These are phyloP conservation scores for Monodelphis domestica DNA, from an alignment of 2,797 vertebrate genomes.

Conservation along the genomic window DNA sequence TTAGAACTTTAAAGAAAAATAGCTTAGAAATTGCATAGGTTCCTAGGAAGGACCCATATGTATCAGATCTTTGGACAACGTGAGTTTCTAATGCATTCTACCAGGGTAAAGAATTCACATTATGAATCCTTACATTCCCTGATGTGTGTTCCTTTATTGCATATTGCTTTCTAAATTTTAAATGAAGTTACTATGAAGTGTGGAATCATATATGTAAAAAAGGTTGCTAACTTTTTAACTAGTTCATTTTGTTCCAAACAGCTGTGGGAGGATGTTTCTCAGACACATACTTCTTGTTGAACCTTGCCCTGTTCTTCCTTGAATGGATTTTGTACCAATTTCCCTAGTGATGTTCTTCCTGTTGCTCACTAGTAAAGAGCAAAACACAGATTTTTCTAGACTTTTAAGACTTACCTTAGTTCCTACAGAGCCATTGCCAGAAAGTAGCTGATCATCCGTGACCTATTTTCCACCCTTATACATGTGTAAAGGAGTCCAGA, in stretches of 20 bases:
- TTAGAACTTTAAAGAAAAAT: neutral
- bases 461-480: slow-evolving; percentile 70
- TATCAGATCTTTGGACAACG: neutral
- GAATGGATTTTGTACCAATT: slow-evolving; percentile 40
- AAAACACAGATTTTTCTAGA: slow-evolving; percentile 34
- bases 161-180: neutral
- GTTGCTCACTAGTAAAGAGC: slow-evolving; percentile 15
- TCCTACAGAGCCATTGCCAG: slow-evolving; percentile 68
- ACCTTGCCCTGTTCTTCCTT: slow-evolving; percentile 30
- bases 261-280: slow-evolving; percentile 28
- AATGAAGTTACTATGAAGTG: slow-evolving; percentile 12
- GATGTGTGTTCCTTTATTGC: slow-evolving; percentile 10
- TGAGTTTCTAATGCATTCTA: neutral
- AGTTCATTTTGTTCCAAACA: slow-evolving; percentile 13
- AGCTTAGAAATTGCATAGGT: neutral
- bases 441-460: slow-evolving; percentile 68
- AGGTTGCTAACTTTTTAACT: slow-evolving; percentile 42
- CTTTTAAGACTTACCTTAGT: slow-evolving; percentile 49
- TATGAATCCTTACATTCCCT: neutral
- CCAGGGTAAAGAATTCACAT: neutral
- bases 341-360: neutral
- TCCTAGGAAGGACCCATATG: neutral
- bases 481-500: slow-evolving; percentile 65
- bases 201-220: slow-evolving; percentile 21
- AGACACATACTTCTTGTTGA: slow-evolving; percentile 7